These are phyloP conservation scores for Brachyalestes nurse DNA, from an alignment of 2,797 vertebrate species.

Conservation along the genomic window DNA sequence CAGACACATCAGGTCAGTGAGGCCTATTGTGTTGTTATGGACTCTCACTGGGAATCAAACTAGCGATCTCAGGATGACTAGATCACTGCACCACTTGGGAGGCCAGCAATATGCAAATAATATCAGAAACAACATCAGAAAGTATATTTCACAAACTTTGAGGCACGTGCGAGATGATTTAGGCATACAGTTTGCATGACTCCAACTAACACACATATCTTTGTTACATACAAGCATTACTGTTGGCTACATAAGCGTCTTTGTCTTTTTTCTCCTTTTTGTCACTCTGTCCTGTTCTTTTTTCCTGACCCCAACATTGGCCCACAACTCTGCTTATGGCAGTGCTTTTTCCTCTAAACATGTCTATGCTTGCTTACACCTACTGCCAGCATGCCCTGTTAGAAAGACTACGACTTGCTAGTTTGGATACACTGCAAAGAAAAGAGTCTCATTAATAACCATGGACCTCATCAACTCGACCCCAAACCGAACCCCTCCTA, in stretches of 20 bases:
- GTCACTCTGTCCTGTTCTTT: not conserved
- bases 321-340: constrained; percentile 32
- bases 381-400: not conserved
- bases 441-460: constrained; percentile 47
- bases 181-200: not conserved
- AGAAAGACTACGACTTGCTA: constrained; percentile 16
- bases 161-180: not conserved
- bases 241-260: not conserved
- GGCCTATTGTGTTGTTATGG: too few species aligned
- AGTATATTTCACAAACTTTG: not conserved
- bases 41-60: too few species aligned
- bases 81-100: too few species aligned
- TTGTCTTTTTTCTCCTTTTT: constrained; percentile 3
- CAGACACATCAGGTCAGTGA: too few species aligned
- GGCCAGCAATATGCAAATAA: too few species aligned
- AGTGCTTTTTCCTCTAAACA: constrained; percentile 31
- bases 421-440: constrained; percentile 32
- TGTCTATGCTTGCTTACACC: constrained; percentile 1
- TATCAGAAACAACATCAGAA: not conserved
- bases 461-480: constrained; percentile 44
- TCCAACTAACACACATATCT: not conserved
- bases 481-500: not conserved
- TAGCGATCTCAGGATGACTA: too few species aligned
- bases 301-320: constrained; percentile 10
- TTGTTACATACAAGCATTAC: not conserved